Evolutionary conservation across 2,113 vertebrate species (phyloP).

Genomic region (Atrichornis clamosus): DNA sequence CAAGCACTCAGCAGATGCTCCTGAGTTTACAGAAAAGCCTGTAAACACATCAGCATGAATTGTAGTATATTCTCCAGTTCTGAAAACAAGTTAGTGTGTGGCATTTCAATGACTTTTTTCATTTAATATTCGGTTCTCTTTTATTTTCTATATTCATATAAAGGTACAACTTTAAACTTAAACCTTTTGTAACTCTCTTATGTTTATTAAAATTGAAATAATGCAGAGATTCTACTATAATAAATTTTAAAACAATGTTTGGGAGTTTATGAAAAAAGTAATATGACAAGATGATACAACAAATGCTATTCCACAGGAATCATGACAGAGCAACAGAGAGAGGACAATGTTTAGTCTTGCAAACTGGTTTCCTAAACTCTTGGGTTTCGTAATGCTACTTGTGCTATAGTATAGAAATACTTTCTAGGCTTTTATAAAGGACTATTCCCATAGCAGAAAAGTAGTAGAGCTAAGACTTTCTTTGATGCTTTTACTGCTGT

Average conservation of each 20-base stretch:
- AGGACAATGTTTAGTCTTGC: background rate
- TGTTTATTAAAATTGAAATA: background rate
- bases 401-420: background rate
- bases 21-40: constrained; percentile 33
- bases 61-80: constrained; percentile 30
- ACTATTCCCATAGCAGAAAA: background rate
- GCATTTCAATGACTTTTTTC: constrained; percentile 41
- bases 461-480: background rate
- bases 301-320: background rate
- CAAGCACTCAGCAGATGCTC: constrained; percentile 50
- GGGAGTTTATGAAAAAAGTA: background rate
- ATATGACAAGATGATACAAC: background rate
- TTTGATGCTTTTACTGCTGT: background rate
- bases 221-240: background rate
- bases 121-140: background rate
- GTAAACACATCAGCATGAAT: constrained; percentile 47
- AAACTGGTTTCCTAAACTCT: background rate
- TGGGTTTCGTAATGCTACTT: background rate
- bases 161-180: background rate
- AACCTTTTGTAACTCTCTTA: background rate
- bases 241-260: background rate
- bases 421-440: background rate
- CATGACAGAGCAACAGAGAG: background rate
- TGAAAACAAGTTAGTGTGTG: constrained; percentile 11
- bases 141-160: background rate